These are phyloP conservation scores for Aptenodytes patagonicus DNA, from an alignment of 2,113 vertebrate genomes.

Conservation along the genomic window DNA sequence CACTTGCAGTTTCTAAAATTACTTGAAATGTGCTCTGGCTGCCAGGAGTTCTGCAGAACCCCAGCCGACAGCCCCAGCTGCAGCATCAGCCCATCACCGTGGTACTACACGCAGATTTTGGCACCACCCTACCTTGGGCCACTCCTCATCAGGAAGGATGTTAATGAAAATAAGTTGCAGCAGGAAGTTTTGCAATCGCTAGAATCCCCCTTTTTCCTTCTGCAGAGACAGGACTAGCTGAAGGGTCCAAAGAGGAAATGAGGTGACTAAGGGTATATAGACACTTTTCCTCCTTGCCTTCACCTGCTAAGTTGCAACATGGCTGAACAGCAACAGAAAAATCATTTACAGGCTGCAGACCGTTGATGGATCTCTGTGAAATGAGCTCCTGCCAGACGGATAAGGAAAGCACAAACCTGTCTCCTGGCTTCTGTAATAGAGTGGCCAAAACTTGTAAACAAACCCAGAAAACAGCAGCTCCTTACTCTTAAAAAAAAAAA, in stretches of 20 bases:
- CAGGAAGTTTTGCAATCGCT: not conserved
- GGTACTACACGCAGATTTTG: not conserved
- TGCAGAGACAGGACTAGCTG: not conserved
- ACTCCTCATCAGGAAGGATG: not conserved
- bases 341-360: not conserved
- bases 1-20: slow-evolving; percentile 51
- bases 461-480: not conserved
- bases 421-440: not conserved
- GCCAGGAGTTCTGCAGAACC: slow-evolving; percentile 4
- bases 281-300: not conserved
- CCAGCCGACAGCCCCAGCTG: not conserved
- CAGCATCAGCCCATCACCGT: not conserved
- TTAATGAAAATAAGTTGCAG: not conserved
- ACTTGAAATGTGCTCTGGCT: not conserved
- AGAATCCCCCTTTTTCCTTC: not conserved
- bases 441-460: not conserved
- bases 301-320: not conserved
- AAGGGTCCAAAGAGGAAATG: not conserved
- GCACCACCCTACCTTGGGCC: not conserved
- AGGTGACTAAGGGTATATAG: not conserved
- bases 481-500: not conserved
- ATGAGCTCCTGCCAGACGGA: not conserved
- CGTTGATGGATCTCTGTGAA: not conserved
- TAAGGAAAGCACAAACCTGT: not conserved
- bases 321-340: not conserved